These are phyloP conservation scores for Spea multiplicata DNA, from an alignment of 2,113 vertebrate species.

Conservation along the genomic window DNA sequence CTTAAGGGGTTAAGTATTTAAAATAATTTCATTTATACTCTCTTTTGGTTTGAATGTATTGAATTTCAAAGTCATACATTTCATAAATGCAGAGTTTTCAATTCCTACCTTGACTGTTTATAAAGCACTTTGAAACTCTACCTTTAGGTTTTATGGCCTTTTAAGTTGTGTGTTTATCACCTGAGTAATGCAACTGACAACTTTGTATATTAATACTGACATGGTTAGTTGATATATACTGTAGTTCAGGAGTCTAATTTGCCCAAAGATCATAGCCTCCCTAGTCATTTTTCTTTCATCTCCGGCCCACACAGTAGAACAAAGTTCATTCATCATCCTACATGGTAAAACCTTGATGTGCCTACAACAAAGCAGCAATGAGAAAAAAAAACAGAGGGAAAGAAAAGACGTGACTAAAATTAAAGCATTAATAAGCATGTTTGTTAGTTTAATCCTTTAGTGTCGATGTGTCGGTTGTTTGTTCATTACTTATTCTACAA, in stretches of 20 bases:
- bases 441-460: not conserved
- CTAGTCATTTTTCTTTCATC: slow-evolving; percentile 64
- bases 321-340: slow-evolving; percentile 75
- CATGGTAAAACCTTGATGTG: slow-evolving; percentile 66
- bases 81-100: slow-evolving; percentile 39
- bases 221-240: slow-evolving; percentile 71
- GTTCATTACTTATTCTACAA: not conserved
- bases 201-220: slow-evolving; percentile 73
- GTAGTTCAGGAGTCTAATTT: slow-evolving; percentile 78
- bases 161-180: slow-evolving; percentile 65
- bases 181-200: slow-evolving; percentile 68
- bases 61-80: too few species aligned
- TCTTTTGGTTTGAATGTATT: too few species aligned
- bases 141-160: slow-evolving; percentile 54
- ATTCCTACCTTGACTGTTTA: slow-evolving; percentile 51
- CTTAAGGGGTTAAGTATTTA: too few species aligned
- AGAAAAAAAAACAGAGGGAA: not conserved
- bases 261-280: slow-evolving; percentile 68
- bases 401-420: too few species aligned
- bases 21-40: too few species aligned
- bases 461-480: not conserved
- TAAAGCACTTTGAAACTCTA: slow-evolving; percentile 60
- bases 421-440: not conserved
- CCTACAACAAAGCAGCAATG: slow-evolving; percentile 54
- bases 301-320: slow-evolving; percentile 58